These are phyloP conservation scores for Tolypeutes matacus DNA, from an alignment of 2,797 vertebrate genomes.

Conservation along the genomic window DNA sequence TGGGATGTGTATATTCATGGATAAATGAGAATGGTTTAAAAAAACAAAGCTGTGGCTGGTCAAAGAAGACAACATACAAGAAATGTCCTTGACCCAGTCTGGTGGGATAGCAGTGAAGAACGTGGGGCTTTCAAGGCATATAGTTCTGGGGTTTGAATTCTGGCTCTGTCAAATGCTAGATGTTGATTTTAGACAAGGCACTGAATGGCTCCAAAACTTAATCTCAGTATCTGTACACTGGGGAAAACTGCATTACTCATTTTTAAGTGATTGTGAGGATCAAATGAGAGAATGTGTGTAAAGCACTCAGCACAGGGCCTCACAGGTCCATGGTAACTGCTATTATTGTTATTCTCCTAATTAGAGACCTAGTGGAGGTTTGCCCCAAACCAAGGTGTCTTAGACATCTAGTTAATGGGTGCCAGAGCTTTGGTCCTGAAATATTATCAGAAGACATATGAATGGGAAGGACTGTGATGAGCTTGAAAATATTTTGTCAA, in stretches of 20 bases:
- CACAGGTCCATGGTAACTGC: background rate
- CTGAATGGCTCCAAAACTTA: background rate
- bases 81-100: background rate
- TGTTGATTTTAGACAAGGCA: background rate
- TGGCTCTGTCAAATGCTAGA: background rate
- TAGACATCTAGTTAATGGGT: background rate
- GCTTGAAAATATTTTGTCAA: constrained; percentile 17
- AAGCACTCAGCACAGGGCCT: no score
- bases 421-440: background rate
- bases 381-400: background rate
- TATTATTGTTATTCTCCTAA: background rate
- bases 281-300: background rate
- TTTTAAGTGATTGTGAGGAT: background rate
- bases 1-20: background rate
- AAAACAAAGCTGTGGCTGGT: background rate
- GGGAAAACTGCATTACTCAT: background rate
- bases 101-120: background rate
- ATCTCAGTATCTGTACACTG: background rate
- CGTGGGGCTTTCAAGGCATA: no score
- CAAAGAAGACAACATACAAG: background rate
- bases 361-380: background rate
- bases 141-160: background rate
- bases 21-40: background rate
- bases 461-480: background rate
- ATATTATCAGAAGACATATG: background rate